Evolutionary conservation across 2,888 invertebrate genomes (phyloP), one percentile per base, ranked within the genome.

Genomic region (Bellardia pandia): DNA sequence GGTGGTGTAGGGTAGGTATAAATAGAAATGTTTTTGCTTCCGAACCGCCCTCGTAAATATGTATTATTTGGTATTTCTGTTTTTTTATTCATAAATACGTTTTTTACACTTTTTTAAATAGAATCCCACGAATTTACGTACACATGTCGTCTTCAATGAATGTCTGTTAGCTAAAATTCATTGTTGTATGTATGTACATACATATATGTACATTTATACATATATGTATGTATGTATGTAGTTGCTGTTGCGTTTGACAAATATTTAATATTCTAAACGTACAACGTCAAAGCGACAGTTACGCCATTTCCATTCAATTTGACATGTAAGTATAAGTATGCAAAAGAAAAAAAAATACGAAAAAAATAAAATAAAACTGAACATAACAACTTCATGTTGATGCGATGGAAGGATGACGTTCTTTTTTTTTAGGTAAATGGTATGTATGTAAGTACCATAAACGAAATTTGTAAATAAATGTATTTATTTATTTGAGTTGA

Each of bases 281-380:
- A 90, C 89, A 91, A 90, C 90, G 90, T 90, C 90, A 90, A 90
- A 90, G 90, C 90, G 90, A 91, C 92, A 90, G 91, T 90, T 90
- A 90, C 90, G 91, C 90, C 90, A 91, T 88, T 87, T 81, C 76
- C 74, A 85, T 88, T 85, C 80, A 82, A 88, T 83, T 87, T 77
- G 79, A 79, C 74, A 83, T 64, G 58, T 75, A 74, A 16, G 40
- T 58, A 58, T 77, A 30, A 40, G 56, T 71, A 37, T 60, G 14
- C 16, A 11, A 75, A 81, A 81, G 45, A 56, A 56, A 45, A 33
- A 66, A 23, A 81, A 45, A 42, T n/a, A n/a, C 42, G 23, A 23
- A 33, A 33, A 4, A 33, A 5, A 37, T 37, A 37, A 37, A 51
- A 78, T 33, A 60, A 74, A 68, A 51, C 60, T 53, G 37, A 71